phyloP scores from a whole-genome alignment of 2,888 invertebrate species.

The Platycheirus rosarum region DNA sequence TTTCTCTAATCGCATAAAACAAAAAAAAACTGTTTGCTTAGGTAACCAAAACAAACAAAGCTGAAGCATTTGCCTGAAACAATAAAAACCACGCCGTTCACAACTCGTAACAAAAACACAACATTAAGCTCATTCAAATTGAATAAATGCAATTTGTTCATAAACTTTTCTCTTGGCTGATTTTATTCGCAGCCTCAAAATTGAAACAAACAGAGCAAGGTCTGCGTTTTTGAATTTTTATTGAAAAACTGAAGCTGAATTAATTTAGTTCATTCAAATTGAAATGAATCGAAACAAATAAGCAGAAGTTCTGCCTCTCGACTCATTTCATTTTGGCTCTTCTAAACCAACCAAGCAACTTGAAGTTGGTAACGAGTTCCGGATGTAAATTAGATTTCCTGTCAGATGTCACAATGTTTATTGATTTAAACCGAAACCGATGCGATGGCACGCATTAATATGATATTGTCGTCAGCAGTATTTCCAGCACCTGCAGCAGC shows the following conservation, averaged over 20 bases:
- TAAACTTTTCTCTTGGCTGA: constrained; percentile 21
- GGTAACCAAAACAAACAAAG: neutral
- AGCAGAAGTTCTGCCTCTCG: constrained; percentile 33
- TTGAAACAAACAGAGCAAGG: constrained; percentile 16
- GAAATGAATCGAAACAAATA: constrained; percentile 46
- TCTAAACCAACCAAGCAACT: constrained; percentile 25
- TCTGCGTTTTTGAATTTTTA: constrained; percentile 39
- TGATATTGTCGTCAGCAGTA: constrained; percentile 26
- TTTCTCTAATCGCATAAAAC: too few species aligned
- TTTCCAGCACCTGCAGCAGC: neutral
- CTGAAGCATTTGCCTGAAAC: constrained; percentile 3
- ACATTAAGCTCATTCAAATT: constrained; percentile 35
- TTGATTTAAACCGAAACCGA: constrained; percentile 28
- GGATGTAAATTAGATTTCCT: constrained; percentile 53
- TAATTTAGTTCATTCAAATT: constrained; percentile 38
- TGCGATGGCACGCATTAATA: constrained; percentile 40
- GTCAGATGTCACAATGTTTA: constrained; percentile 56
- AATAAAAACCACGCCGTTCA: constrained; percentile 6
- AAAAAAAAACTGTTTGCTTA: neutral
- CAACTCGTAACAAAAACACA: neutral
- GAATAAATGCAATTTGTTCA: constrained; percentile 41
- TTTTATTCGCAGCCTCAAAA: constrained; percentile 1
- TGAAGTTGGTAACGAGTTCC: constrained; percentile 49
- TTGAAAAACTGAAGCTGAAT: constrained; percentile 43
- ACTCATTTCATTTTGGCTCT: neutral